Evolutionary conservation across 2,113 vertebrate species (phyloP).

Genomic region (Malurus elegans): DNA sequence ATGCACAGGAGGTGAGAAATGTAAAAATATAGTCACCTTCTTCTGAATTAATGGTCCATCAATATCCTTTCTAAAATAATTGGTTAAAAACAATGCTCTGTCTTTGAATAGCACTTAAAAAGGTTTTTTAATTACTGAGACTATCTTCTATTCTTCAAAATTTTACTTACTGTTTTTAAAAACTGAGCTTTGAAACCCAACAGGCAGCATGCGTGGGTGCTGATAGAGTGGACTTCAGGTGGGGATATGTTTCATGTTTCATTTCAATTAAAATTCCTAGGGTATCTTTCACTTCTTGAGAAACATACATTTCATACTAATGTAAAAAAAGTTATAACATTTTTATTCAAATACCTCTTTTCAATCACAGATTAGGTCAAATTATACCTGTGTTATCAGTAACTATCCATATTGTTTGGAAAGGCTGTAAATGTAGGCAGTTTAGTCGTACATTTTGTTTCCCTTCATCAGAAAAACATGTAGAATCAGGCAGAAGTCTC

Average conservation of each 20-base stretch:
- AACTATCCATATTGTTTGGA: not conserved
- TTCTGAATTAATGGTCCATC: not conserved
- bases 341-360: not conserved
- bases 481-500: not conserved
- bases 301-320: not conserved
- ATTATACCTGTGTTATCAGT: not conserved
- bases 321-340: not conserved
- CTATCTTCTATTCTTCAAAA: not conserved
- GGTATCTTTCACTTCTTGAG: not conserved
- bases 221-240: not conserved
- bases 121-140: not conserved
- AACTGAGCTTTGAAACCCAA: not conserved
- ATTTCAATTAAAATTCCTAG: not conserved
- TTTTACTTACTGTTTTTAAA: not conserved
- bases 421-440: not conserved
- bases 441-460: not conserved
- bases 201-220: not conserved
- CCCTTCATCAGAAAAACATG: not conserved
- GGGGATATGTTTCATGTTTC: not conserved
- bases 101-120: not conserved
- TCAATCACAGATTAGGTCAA: not conserved
- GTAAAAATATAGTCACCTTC: not conserved
- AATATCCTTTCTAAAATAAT: not conserved
- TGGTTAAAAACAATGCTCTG: not conserved
- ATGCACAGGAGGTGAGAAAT: slow-evolving; percentile 87